Percentiles rank a stretch among this genome's conserved stretches.
These are phyloP conservation scores for Plebejus anna DNA, from an alignment of 2,888 invertebrate genomes.

Conservation along the genomic window DNA sequence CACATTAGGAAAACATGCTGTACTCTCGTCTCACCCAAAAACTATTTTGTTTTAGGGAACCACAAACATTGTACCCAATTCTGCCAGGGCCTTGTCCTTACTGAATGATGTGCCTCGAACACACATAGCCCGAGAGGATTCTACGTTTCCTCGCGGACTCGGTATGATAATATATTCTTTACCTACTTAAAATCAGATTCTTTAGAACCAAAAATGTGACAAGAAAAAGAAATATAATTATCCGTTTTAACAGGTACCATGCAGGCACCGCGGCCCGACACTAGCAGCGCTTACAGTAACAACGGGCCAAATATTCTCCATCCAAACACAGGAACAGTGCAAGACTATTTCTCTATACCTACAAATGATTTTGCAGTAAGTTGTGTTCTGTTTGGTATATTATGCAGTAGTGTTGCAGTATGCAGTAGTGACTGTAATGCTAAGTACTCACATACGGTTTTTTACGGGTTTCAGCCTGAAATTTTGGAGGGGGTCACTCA, in stretches of 20 bases:
- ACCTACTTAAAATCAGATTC: not conserved
- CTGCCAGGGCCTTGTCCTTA: slow-evolving; percentile 52
- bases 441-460: too few relatives aligned
- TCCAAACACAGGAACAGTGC: slow-evolving; percentile 36
- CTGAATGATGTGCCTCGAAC: slow-evolving; percentile 50
- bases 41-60: slow-evolving; percentile 47
- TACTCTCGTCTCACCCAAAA: not conserved
- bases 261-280: not conserved
- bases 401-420: not conserved
- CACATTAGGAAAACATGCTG: too few relatives aligned
- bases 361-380: slow-evolving; percentile 30
- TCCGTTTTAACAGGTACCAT: not conserved
- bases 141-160: slow-evolving; percentile 8
- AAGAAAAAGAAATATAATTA: not conserved
- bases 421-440: too few relatives aligned
- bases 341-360: slow-evolving; percentile 27
- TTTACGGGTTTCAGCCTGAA: too few relatives aligned
- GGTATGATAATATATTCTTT: not conserved
- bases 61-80: slow-evolving; percentile 53
- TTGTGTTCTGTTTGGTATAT: not conserved
- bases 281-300: slow-evolving; percentile 49
- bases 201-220: not conserved
- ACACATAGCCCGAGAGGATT: slow-evolving; percentile 42
- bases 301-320: slow-evolving; percentile 49
- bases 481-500: too few relatives aligned